Percentiles rank a stretch among this genome's conserved stretches.
Conservation (phyloP, 2,888 invertebrate genomes). For the Sabatieria punctata region DNA sequence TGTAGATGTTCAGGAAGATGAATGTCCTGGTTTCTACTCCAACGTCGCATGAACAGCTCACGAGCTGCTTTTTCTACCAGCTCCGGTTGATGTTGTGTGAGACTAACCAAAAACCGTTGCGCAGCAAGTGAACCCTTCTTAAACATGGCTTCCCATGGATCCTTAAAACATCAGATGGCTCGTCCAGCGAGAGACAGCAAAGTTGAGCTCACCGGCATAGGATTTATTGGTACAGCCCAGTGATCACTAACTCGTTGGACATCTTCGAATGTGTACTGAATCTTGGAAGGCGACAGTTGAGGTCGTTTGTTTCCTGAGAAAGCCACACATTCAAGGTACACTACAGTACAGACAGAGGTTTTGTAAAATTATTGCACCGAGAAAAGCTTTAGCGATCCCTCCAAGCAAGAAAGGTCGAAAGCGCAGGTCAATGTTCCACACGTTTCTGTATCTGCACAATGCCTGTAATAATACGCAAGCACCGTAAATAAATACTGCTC, state of each 20-base stretch:
- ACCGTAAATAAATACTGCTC: too few relatives aligned
- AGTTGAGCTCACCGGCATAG: neutral
- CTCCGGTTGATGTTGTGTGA: slow-evolving; percentile 5
- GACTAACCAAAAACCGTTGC: slow-evolving; percentile 9
- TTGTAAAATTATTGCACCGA: neutral
- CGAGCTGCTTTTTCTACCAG: slow-evolving; percentile 10
- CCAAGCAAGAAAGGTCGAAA: neutral
- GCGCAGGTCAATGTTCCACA: neutral
- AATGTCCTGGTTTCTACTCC: slow-evolving; percentile 15
- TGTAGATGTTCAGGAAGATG: slow-evolving; percentile 14
- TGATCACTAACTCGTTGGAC: neutral
- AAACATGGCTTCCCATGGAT: slow-evolving; percentile 13
- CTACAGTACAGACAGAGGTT: neutral
- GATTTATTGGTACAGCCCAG: neutral
- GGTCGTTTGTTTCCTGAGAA: neutral
- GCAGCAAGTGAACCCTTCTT: slow-evolving; percentile 12
- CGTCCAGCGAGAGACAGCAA: neutral
- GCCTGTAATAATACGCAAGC: neutral
- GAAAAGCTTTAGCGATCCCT: too few relatives aligned
- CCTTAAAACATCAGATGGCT: slow-evolving; percentile 5
- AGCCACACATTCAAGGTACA: neutral
- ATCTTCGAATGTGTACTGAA: neutral
- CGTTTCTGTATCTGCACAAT: neutral
- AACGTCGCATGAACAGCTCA: slow-evolving; percentile 16
- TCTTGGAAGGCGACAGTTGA: neutral